phyloP scores from a whole-genome alignment of 2,113 vertebrate species.

The Lepisosteus osseus region DNA sequence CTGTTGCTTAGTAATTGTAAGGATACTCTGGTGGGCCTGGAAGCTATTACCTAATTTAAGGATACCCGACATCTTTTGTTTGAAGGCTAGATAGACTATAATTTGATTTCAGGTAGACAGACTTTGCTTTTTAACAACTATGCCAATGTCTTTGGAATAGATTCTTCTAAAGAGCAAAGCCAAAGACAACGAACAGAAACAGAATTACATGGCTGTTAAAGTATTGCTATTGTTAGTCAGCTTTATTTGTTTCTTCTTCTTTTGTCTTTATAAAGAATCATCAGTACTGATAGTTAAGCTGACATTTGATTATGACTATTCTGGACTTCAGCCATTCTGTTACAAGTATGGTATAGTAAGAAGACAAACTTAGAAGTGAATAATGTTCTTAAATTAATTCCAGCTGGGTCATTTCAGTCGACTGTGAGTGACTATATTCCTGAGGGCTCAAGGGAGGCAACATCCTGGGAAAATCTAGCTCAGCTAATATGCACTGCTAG shows the following conservation, averaged over 20 bases:
- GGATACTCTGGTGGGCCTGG: constrained; percentile 33
- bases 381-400: too few species aligned
- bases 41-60: constrained; percentile 17
- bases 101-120: constrained; percentile 4
- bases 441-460: too few species aligned
- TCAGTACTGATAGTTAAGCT: too few species aligned
- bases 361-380: neutral
- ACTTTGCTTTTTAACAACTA: neutral
- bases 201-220: neutral
- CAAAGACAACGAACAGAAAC: neutral
- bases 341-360: too few species aligned
- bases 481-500: too few species aligned
- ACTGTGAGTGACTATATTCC: too few species aligned
- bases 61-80: constrained; percentile 11
- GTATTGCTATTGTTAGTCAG: neutral
- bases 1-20: constrained; percentile 36
- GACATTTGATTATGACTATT: too few species aligned
- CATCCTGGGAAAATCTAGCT: too few species aligned
- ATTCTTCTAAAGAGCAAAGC: neutral
- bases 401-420: too few species aligned
- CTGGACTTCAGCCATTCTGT: too few species aligned
- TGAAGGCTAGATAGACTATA: neutral
- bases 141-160: neutral
- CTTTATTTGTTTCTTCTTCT: too few species aligned
- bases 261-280: too few species aligned